Evolutionary conservation across 2,113 vertebrate genomes (phyloP).

Genomic region (Pimephales promelas): DNA sequence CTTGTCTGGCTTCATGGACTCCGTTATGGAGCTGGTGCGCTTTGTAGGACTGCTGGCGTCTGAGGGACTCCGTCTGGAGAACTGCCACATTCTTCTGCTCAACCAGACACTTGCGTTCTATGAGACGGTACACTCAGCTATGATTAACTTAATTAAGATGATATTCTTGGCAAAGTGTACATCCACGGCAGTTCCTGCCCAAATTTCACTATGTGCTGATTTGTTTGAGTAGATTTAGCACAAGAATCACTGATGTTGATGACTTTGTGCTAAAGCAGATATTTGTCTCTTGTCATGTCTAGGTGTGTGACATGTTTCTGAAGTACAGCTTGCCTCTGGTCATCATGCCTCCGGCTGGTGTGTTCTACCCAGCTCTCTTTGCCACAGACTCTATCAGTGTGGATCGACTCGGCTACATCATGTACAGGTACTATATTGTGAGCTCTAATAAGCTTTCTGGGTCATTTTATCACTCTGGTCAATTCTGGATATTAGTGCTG

Average conservation of each 20-base stretch:
- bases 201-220: slow-evolving; percentile 10
- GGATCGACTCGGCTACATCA: slow-evolving; percentile 88
- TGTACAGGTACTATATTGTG: slow-evolving; percentile 81
- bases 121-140: slow-evolving; percentile 77
- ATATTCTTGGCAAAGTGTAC: slow-evolving; percentile 2
- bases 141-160: slow-evolving; percentile 14
- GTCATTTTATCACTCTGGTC: not conserved
- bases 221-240: not conserved
- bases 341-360: slow-evolving; percentile 83
- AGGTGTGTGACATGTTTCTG: slow-evolving; percentile 91
- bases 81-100: slow-evolving; percentile 78
- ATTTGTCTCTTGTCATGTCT: slow-evolving; percentile 7
- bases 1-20: slow-evolving; percentile 77
- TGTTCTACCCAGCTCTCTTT: slow-evolving; percentile 88
- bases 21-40: slow-evolving; percentile 80
- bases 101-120: slow-evolving; percentile 90
- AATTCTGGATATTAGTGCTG: not conserved
- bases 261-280: not conserved
- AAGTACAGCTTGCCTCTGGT: slow-evolving; percentile 85
- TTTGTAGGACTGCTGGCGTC: slow-evolving; percentile 84
- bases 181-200: not conserved
- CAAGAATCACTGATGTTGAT: not conserved
- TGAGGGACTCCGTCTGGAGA: slow-evolving; percentile 80
- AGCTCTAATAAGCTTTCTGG: slow-evolving; percentile 4
- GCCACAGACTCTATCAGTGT: slow-evolving; percentile 81